Conservation (phyloP, 2,888 invertebrate species). For the Thymelicus sylvestris region DNA sequence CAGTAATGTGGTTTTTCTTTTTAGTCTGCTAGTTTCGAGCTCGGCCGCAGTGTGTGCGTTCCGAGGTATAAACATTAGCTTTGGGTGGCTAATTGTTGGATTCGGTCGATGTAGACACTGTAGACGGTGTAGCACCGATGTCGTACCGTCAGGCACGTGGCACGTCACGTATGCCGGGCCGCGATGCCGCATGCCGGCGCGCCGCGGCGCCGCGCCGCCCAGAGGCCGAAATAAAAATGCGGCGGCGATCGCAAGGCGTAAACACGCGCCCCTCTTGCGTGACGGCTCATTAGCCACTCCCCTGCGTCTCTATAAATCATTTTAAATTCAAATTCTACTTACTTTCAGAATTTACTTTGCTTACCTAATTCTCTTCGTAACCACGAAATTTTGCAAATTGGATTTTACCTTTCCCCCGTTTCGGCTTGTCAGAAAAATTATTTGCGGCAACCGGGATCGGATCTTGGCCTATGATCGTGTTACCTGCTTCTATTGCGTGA, state of each 20-base stretch:
- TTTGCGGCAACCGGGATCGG: slow-evolving; percentile 65
- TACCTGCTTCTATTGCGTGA: slow-evolving; percentile 54
- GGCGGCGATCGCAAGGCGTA: slow-evolving; percentile 65
- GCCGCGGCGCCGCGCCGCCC: slow-evolving; percentile 62
- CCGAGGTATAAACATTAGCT: slow-evolving; percentile 19
- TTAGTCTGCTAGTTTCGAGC: slow-evolving; percentile 37
- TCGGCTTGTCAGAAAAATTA: slow-evolving; percentile 65
- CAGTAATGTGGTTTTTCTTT: slow-evolving; percentile 45
- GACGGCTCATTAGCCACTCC: slow-evolving; percentile 84
- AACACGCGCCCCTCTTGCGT: slow-evolving; percentile 81
- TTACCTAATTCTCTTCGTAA: slow-evolving; percentile 76
- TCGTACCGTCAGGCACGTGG: slow-evolving; percentile 2
- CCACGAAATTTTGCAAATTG: slow-evolving; percentile 80
- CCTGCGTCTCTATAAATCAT: slow-evolving; percentile 82
- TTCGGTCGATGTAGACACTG: slow-evolving; percentile 36
- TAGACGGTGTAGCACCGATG: too few relatives aligned
- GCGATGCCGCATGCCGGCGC: slow-evolving; percentile 50
- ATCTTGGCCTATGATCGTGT: slow-evolving; percentile 58
- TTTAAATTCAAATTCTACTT: slow-evolving; percentile 84
- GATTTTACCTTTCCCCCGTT: slow-evolving; percentile 72
- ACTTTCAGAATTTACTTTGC: slow-evolving; percentile 82
- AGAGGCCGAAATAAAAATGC: slow-evolving; percentile 67
- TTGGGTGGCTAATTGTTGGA: slow-evolving; percentile 16
- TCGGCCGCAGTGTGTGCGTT: slow-evolving; percentile 1
- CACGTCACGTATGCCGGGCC: slow-evolving; percentile 58